phyloP scores from a whole-genome alignment of 2,888 invertebrate genomes.

The Busseola fusca region DNA sequence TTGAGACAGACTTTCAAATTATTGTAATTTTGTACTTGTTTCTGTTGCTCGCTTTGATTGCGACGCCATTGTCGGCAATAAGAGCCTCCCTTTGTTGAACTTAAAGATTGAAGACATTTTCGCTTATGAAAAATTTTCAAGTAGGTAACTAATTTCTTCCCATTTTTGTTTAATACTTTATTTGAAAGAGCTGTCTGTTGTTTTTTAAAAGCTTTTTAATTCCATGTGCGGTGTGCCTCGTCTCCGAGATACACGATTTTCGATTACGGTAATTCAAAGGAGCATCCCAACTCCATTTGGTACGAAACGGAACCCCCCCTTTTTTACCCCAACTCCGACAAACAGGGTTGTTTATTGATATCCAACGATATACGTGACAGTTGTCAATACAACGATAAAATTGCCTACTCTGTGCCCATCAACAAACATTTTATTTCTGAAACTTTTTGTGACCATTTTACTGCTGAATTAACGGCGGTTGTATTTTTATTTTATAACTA shows the following conservation, averaged over 20 bases:
- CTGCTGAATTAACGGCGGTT: constrained; percentile 51
- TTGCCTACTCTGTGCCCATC: constrained; percentile 36
- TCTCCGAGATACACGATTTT: constrained; percentile 15
- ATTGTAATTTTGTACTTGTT: constrained; percentile 47
- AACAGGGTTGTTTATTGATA: constrained; percentile 56
- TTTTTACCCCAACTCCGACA: constrained; percentile 46
- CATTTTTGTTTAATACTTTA: constrained; percentile 27
- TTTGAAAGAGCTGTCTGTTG: constrained; percentile 32
- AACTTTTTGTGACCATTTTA: constrained; percentile 55
- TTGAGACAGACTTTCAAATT: constrained; percentile 40
- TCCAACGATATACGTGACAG: constrained; percentile 45
- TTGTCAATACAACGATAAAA: constrained; percentile 54
- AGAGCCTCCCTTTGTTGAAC: constrained; percentile 45
- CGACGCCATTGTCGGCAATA: constrained; percentile 41
- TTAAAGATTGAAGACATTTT: constrained; percentile 20
- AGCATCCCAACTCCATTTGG: constrained; percentile 56
- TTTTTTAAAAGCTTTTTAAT: constrained; percentile 15
- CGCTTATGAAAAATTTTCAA: constrained; percentile 22
- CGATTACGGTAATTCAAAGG: constrained; percentile 39
- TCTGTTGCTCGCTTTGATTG: constrained; percentile 53
- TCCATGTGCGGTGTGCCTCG: neutral
- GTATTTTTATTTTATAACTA: constrained; percentile 59
- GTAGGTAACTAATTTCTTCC: constrained; percentile 11
- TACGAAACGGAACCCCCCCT: constrained; percentile 37
- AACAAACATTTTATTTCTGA: constrained; percentile 51